These are phyloP conservation scores for Philopotamus ludificatus DNA, from an alignment of 1,140 invertebrate species.

Conservation along the genomic window DNA sequence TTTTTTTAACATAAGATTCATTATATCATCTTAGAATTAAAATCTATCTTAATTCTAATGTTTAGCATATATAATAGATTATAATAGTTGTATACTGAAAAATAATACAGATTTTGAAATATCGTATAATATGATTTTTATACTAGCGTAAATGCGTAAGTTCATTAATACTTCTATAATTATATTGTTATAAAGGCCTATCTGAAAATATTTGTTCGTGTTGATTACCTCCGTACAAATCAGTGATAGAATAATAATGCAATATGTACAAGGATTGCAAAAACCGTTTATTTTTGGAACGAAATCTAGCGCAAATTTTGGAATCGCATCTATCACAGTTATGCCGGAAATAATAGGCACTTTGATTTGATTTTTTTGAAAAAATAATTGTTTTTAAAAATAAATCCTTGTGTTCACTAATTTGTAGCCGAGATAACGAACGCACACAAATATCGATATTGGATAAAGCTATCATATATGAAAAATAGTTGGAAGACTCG, in stretches of 20 bases:
- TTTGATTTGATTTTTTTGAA: no score
- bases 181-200: not conserved
- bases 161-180: not conserved
- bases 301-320: not conserved
- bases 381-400: not conserved
- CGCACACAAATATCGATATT: not conserved
- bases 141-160: not conserved
- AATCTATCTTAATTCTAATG: not conserved
- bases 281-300: not conserved
- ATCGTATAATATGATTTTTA: not conserved
- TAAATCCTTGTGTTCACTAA: not conserved
- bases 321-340: no score
- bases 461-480: not conserved
- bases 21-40: not conserved
- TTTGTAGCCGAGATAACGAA: not conserved
- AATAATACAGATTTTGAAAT: not conserved
- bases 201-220: not conserved
- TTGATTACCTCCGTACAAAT: no score
- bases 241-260: no score
- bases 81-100: constrained; percentile 1
- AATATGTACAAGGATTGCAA: no score
- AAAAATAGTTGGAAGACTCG: not conserved
- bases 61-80: not conserved
- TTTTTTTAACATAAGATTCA: not conserved
- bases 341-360: no score